Evolutionary conservation across 2,113 vertebrate genomes (phyloP), one percentile per base, ranked within the genome.

Genomic region (Irena cyanogastra): DNA sequence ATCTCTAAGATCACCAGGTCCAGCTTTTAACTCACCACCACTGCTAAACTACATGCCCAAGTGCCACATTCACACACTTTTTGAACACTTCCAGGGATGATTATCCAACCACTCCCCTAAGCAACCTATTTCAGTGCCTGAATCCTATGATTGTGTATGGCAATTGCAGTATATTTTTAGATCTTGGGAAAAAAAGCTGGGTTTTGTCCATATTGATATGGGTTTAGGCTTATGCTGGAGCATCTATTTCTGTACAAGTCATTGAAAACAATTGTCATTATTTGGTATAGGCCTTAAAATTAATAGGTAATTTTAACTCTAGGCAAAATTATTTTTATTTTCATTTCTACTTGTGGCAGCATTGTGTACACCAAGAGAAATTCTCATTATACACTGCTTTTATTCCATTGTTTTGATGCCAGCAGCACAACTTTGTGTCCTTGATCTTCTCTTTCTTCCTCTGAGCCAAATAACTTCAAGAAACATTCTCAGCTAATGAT

Each of bases 401-500:
- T 49, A 3, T 81, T 81, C 66, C 66, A 85, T 53, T 44, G 7
- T 52, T 91, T 70, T 61, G 19, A 35, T 87, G 83, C 60, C 28
- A 61, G n/a, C 35, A 77, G 71, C 53, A 65, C 54, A 63, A 54
- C 10, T 26, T 7, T 10, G 13, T 41, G 41, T 45, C 42, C 80
- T 93, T 88, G 78, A 65, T 83, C 49, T 49, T 91, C 44, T 50
- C 75, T 71, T 91, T 66, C 30, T 91, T 70, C 21, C 44, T 82
- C 49, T 60, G 61, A 85, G 69, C 52, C 42, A 75, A 66, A 16
- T 80, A 94, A 53, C 76, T 61, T 89, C 24, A 72, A 91, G 90
- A 79, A 77, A 30, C 11, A 3, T 80, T 85, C 57, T 74, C 49
- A 65, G 59, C 42, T 89, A 45, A 49, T 39, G 75, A 33, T 83